Base-by-base conservation (phyloP, 1,140 invertebrate species). In the Aphaenogaster ashmeadi region DNA sequence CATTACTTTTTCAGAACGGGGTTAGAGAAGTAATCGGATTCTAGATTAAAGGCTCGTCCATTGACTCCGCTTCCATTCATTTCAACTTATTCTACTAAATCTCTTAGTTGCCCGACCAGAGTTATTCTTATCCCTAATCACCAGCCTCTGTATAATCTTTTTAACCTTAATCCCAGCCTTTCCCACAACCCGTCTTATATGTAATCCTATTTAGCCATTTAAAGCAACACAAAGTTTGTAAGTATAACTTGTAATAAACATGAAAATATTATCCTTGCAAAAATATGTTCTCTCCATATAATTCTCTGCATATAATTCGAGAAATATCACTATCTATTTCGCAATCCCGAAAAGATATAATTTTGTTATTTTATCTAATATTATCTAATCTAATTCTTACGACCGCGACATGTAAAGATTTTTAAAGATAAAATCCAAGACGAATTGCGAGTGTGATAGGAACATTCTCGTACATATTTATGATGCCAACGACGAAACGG, bases 11-110 rank as follows among this genome's bases (percentile, higher is more conserved):
- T 74, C 27, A 74, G 67, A 60, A 83, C 4, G 36, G 33, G 80
- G 80, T 83, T 44, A 72, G 64, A 58, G 67, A 83, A 58, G 80
- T 83, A 83, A 83, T 83, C 79, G 79, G 79, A 83, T 83, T 83
- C 18, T 58, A 83, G 41, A 83, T 83, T 83, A 83, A 83, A 74
- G 41, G 2, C 67, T 21, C 80, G 52, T 74, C 27, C 67, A 83
- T 72, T 72, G 79, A 83, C 36, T 83, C 33, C 18, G 38, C 38
- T 58, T 58, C 52, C 27, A 72, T 74, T 58, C 67, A 58, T 18
- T 74, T 60, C 67, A 74, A 83, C 38, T 66, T 52, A 64, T 62
- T 58, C 52, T 18, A 83, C n/a, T 47, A 74, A 83, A 72, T 83
- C 67, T 83, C 41, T 33, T 41, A 69, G 36, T 56, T 54, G 27